Conservation (phyloP, 2,888 invertebrate genomes). For the Rapana venosa region DNA sequence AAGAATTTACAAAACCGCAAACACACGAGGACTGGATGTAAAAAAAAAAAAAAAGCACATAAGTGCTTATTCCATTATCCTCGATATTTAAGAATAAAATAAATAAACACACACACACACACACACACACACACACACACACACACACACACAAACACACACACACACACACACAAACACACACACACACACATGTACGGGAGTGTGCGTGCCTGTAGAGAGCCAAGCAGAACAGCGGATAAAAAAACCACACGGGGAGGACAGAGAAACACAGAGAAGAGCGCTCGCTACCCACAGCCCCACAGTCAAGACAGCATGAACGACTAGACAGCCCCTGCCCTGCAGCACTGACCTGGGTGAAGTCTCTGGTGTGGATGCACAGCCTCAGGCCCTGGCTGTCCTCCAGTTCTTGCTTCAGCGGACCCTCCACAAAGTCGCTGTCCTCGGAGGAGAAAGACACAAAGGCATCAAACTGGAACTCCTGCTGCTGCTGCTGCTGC, state of each 20-base stretch:
- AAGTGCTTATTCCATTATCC: too few species aligned
- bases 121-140: too few species aligned
- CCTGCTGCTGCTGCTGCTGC: neutral
- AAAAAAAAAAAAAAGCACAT: too few species aligned
- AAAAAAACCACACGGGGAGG: too few species aligned
- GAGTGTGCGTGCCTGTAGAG: too few species aligned
- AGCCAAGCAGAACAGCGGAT: too few species aligned
- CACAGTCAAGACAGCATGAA: neutral
- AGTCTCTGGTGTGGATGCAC: slow-evolving; percentile 43
- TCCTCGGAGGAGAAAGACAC: slow-evolving; percentile 49
- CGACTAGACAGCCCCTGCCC: too few species aligned
- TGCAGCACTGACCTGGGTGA: slow-evolving; percentile 35
- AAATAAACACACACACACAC: too few species aligned
- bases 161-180: slow-evolving; percentile 9
- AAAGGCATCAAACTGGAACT: slow-evolving; percentile 48
- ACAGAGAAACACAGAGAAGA: neutral
- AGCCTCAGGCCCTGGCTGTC: slow-evolving; percentile 26
- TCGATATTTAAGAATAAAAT: too few species aligned
- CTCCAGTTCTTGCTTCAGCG: slow-evolving; percentile 29
- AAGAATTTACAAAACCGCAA: too few species aligned
- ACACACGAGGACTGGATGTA: too few species aligned
- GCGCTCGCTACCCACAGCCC: neutral
- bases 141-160: slow-evolving; percentile 6
- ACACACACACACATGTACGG: too few species aligned
- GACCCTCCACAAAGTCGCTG: slow-evolving; percentile 42